Evolutionary conservation across 2,888 invertebrate species (phyloP).

Genomic region (Coleophora deauratella): DNA sequence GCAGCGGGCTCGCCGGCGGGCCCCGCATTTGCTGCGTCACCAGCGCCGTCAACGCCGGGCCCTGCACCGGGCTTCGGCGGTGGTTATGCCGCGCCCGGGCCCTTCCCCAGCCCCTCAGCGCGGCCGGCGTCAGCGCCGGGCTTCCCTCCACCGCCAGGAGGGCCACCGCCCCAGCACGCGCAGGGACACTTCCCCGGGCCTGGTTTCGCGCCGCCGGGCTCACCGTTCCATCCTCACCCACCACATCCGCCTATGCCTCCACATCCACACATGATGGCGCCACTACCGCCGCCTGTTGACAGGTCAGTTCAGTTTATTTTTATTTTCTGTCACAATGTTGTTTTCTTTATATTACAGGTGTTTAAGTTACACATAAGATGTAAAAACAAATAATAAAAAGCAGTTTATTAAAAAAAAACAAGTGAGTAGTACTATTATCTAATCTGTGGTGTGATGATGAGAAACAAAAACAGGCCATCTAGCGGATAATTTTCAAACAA

Average conservation of each 20-base stretch:
- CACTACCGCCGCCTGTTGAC: conserved; percentile 85
- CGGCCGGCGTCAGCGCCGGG: conserved; percentile 87
- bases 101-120: conserved; percentile 76
- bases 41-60: conserved; percentile 82
- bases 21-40: conserved; percentile 79
- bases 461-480: too few species aligned
- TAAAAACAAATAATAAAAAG: too few species aligned
- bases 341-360: too few species aligned
- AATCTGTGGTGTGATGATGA: too few species aligned
- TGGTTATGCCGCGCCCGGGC: conserved; percentile 78
- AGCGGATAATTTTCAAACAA: too few species aligned
- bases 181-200: conserved; percentile 80
- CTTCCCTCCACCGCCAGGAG: conserved; percentile 79
- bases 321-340: neutral
- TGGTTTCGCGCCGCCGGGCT: conserved; percentile 82
- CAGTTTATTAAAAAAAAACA: too few species aligned
- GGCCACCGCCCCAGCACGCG: conserved; percentile 74
- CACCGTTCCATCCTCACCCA: conserved; percentile 87
- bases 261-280: conserved; percentile 68
- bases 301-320: conserved; percentile 67
- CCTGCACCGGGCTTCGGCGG: conserved; percentile 79
- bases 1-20: conserved; percentile 84
- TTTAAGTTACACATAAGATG: too few species aligned
- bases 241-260: conserved; percentile 92
- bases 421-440: too few species aligned